These are phyloP conservation scores for Brachyhypopomus occidentalis DNA, from an alignment of 2,113 vertebrate genomes.

Conservation along the genomic window DNA sequence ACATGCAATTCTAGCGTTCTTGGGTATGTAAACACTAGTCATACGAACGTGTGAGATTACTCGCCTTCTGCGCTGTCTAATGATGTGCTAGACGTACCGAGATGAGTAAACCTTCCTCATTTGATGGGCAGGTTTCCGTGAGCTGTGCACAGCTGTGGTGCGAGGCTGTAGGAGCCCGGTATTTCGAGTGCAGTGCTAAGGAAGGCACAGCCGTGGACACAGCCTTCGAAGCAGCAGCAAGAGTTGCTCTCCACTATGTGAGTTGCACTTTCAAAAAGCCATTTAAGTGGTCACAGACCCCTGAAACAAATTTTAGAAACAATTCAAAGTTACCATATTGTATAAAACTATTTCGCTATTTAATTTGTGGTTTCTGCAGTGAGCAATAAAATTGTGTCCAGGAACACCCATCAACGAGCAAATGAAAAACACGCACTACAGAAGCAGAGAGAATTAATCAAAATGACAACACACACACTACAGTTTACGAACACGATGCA, in stretches of 20 bases:
- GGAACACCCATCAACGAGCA: no score
- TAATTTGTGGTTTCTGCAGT: neutral
- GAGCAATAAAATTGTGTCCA: no score
- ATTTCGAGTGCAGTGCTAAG: conserved; percentile 69
- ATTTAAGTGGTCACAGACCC: neutral
- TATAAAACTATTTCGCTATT: neutral
- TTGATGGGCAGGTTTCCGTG: conserved; percentile 55
- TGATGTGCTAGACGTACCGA: no score
- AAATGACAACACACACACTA: no score
- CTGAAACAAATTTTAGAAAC: no score
- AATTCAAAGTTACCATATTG: neutral
- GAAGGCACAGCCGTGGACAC: conserved; percentile 55
- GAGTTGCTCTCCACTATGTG: conserved; percentile 56
- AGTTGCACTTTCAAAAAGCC: neutral
- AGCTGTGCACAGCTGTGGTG: conserved; percentile 60
- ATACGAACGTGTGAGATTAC: no score
- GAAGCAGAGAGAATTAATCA: no score
- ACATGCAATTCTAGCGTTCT: no score
- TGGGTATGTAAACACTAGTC: no score
- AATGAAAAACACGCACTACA: no score
- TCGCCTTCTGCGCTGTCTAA: no score
- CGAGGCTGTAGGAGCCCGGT: conserved; percentile 53
- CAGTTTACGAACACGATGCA: no score
- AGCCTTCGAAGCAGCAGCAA: conserved; percentile 58
- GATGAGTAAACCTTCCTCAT: neutral